Percentiles rank a stretch among this genome's conserved stretches.
Evolutionary conservation across 2,888 invertebrate species (phyloP).

Genomic region (Stenolophus ochropezus): DNA sequence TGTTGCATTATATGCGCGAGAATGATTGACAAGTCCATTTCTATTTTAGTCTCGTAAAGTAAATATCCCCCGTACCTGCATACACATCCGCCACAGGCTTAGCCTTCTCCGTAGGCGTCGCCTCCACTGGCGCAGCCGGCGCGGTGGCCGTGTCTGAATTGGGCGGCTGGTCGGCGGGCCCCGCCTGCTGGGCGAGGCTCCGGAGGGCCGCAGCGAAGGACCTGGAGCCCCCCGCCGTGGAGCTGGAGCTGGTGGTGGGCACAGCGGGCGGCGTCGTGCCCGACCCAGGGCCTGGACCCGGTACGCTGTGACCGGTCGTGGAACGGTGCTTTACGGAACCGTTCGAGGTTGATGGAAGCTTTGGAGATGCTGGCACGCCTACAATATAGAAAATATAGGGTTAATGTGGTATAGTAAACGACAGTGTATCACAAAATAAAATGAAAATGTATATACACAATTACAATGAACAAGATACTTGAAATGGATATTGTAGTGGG

Average conservation of each 20-base stretch:
- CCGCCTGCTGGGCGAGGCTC: conserved; percentile 93
- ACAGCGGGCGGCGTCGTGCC: conserved; percentile 47
- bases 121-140: conserved; percentile 20
- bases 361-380: conserved; percentile 67
- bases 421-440: no score
- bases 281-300: conserved; percentile 73
- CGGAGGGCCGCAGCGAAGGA: conserved; percentile 95
- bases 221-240: conserved; percentile 73
- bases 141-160: conserved; percentile 64
- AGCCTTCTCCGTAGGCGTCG: conserved; percentile 17
- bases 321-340: conserved; percentile 68
- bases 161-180: conserved; percentile 76
- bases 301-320: conserved; percentile 69
- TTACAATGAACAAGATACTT: no score
- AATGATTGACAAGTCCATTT: no score
- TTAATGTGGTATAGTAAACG: no score
- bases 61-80: neutral
- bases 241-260: conserved; percentile 24
- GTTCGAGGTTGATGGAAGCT: conserved; percentile 65
- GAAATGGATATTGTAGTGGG: no score
- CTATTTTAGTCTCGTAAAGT: no score
- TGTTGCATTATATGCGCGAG: no score
- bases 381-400: conserved; percentile 52
- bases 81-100: neutral
- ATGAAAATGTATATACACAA: no score